A percentile compares a stretch with the other conserved stretches of the same genome.
Conservation (phyloP, 2,113 vertebrate genomes). For the Seriola aureovittata region DNA sequence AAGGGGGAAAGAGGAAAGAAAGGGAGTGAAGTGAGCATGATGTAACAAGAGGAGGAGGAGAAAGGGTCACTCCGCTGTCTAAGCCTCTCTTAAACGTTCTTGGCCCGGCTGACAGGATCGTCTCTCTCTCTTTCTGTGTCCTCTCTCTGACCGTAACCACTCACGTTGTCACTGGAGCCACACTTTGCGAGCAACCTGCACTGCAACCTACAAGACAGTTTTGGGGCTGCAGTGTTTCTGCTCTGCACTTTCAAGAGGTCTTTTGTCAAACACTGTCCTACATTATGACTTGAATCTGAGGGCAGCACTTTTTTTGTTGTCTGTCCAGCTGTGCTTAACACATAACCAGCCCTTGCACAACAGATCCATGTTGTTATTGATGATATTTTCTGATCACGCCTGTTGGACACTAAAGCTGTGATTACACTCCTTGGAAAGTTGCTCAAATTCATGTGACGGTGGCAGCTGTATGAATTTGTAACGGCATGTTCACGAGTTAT, state of each 20-base stretch:
- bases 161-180: constrained; percentile 30
- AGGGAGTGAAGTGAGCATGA: neutral
- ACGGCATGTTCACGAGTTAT: neutral
- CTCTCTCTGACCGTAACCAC: constrained; percentile 10
- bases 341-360: neutral
- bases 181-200: constrained; percentile 14
- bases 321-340: neutral
- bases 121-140: neutral
- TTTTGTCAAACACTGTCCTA: constrained; percentile 32
- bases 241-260: constrained; percentile 25
- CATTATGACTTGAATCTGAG: constrained; percentile 11
- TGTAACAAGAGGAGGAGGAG: constrained; percentile 19
- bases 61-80: neutral
- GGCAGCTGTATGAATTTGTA: neutral
- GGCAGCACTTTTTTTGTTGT: neutral
- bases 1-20: neutral
- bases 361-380: neutral
- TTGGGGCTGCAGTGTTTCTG: constrained; percentile 32
- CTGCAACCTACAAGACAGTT: constrained; percentile 44
- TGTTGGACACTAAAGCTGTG: neutral
- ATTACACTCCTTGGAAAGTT: neutral
- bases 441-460: neutral
- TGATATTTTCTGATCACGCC: neutral
- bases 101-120: constrained; percentile 33
- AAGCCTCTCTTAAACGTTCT: constrained; percentile 10